These are phyloP conservation scores for Rhincodon typus DNA, from an alignment of 2,797 vertebrate genomes.

Conservation along the genomic window DNA sequence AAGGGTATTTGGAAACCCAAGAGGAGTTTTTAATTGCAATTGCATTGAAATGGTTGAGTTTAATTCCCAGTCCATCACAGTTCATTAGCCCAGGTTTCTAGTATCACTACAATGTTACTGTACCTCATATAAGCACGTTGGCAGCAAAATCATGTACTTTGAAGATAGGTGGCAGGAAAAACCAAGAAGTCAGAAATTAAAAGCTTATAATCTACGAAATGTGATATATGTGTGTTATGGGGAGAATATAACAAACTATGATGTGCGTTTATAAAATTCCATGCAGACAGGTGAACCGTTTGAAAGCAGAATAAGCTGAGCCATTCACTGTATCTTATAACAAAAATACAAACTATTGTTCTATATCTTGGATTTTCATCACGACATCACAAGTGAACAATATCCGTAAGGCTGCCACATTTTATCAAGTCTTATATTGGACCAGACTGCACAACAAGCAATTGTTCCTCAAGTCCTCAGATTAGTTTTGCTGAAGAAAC, in stretches of 20 bases:
- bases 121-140: too few relatives aligned
- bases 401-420: background rate
- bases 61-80: too few relatives aligned
- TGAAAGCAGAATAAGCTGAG: background rate
- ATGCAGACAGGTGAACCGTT: background rate
- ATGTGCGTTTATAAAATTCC: background rate
- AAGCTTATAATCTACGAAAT: background rate
- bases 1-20: too few relatives aligned
- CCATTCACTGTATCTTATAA: background rate
- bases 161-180: too few relatives aligned
- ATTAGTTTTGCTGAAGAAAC: background rate
- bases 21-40: too few relatives aligned
- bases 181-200: too few relatives aligned
- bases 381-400: background rate
- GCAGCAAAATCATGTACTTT: too few relatives aligned
- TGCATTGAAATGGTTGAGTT: too few relatives aligned
- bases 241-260: background rate
- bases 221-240: background rate
- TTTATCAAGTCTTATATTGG: background rate
- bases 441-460: background rate
- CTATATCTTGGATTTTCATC: background rate
- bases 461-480: background rate
- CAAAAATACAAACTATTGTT: background rate
- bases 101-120: too few relatives aligned
- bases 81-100: too few relatives aligned